Conservation (phyloP, 2,888 invertebrate species). For the Andricus curvator region DNA sequence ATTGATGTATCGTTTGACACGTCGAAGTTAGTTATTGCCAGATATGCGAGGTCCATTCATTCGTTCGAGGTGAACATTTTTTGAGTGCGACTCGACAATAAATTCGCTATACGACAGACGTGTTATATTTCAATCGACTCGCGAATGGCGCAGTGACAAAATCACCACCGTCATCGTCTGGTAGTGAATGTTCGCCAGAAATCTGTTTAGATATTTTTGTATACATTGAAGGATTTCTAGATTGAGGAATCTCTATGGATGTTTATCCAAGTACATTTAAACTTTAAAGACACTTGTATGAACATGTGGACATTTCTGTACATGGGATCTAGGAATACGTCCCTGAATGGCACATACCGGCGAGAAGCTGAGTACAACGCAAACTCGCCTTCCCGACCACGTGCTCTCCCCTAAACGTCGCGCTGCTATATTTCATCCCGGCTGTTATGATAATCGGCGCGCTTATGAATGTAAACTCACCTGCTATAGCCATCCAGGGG, state of each 20-base stretch:
- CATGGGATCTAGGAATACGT: background rate
- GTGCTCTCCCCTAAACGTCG: conserved; percentile 58
- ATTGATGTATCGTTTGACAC: conserved; percentile 60
- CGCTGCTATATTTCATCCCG: conserved; percentile 69
- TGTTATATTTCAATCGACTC: conserved; percentile 70
- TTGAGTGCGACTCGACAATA: conserved; percentile 61
- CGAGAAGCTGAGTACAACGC: conserved; percentile 36
- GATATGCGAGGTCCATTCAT: conserved; percentile 64
- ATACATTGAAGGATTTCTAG: background rate
- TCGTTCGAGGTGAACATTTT: conserved; percentile 52
- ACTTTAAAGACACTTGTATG: background rate
- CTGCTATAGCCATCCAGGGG: conserved; percentile 99
- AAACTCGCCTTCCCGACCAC: conserved; percentile 47
- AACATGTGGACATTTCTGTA: background rate
- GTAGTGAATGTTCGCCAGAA: conserved; percentile 39
- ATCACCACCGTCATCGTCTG: conserved; percentile 49
- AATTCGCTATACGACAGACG: conserved; percentile 68
- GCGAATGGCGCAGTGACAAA: conserved; percentile 52
- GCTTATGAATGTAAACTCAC: conserved; percentile 82
- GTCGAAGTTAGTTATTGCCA: conserved; percentile 66
- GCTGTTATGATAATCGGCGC: conserved; percentile 72
- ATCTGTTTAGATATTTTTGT: conserved; percentile 37
- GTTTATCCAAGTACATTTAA: no score
- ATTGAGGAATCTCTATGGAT: background rate
- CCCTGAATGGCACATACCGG: conserved; percentile 11